Percentiles rank a stretch among this genome's conserved stretches.
phyloP scores from a whole-genome alignment of 2,113 vertebrate species.

The Gnathonemus echidnorhynchus region DNA sequence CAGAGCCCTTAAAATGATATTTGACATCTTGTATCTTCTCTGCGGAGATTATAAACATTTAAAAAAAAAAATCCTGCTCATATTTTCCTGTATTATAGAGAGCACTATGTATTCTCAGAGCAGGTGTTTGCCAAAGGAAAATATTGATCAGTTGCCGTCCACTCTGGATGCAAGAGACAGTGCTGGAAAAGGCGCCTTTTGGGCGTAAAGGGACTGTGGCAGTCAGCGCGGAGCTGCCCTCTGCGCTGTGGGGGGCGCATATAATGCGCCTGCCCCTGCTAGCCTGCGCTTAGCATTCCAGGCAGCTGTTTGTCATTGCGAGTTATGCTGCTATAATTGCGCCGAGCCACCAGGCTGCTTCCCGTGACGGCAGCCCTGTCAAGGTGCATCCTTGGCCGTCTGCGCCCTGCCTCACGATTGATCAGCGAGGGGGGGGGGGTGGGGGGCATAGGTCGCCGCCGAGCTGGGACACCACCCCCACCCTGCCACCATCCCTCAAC shows the following conservation, averaged over 20 bases:
- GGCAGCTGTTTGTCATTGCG: slow-evolving; percentile 42
- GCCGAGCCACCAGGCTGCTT: slow-evolving; percentile 33
- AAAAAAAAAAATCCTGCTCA: background rate
- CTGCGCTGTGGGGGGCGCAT: slow-evolving; percentile 26
- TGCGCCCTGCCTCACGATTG: slow-evolving; percentile 38
- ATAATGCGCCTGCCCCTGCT: slow-evolving; percentile 22
- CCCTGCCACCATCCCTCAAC: background rate
- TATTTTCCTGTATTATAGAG: slow-evolving; percentile 14
- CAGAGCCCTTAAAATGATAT: slow-evolving; percentile 7
- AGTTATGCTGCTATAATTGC: slow-evolving; percentile 46
- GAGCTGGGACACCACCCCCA: slow-evolving; percentile 16
- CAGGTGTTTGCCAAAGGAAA: slow-evolving; percentile 6
- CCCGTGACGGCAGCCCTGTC: slow-evolving; percentile 42
- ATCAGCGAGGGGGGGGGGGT: slow-evolving; percentile 27
- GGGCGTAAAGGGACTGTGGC: background rate
- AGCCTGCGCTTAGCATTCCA: slow-evolving; percentile 35
- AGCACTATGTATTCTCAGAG: background rate
- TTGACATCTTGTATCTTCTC: slow-evolving; percentile 5
- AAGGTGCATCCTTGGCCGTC: slow-evolving; percentile 42
- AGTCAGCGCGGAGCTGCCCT: slow-evolving; percentile 5
- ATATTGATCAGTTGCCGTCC: background rate
- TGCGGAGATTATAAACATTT: background rate
- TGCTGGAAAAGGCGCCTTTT: background rate
- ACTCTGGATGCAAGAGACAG: background rate
- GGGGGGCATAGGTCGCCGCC: slow-evolving; percentile 22